A percentile compares a stretch with the other conserved stretches of the same genome.
Conservation (phyloP, 2,888 invertebrate species). For the Tyria jacobaeae region DNA sequence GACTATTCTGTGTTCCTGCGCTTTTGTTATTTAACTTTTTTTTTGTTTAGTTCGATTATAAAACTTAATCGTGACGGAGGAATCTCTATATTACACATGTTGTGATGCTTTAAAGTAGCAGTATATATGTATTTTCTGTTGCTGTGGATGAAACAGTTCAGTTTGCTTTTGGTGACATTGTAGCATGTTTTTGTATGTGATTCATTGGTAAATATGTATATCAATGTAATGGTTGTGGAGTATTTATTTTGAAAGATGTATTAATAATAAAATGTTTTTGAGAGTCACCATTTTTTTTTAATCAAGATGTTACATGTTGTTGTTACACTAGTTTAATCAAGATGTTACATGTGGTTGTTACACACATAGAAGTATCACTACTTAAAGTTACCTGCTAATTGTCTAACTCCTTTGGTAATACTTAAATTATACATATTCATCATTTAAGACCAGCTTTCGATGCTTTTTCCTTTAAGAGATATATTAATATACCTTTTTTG, state of each 20-base stretch:
- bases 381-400: too few relatives aligned
- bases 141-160: slow-evolving; percentile 24
- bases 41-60: slow-evolving; percentile 40
- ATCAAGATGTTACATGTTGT: too few relatives aligned
- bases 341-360: too few relatives aligned
- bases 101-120: slow-evolving; percentile 28
- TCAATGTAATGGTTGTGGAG: slow-evolving; percentile 2
- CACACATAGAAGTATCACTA: too few relatives aligned
- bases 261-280: too few relatives aligned
- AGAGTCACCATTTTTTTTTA: too few relatives aligned
- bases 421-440: too few relatives aligned
- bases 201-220: slow-evolving; percentile 7
- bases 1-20: slow-evolving; percentile 46
- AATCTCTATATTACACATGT: slow-evolving; percentile 42
- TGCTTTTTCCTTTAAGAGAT: too few relatives aligned
- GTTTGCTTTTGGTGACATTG: slow-evolving; percentile 22
- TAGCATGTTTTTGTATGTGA: slow-evolving; percentile 18
- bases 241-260: slow-evolving; percentile 4
- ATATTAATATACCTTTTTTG: too few relatives aligned
- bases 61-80: slow-evolving; percentile 34
- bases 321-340: too few relatives aligned
- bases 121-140: slow-evolving; percentile 33
- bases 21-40: slow-evolving; percentile 39
- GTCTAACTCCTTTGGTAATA: too few relatives aligned
- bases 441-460: too few relatives aligned